Evolutionary conservation across 2,797 vertebrate species (phyloP), one percentile per base, ranked within the genome.

Genomic region (Myotis vivesi): DNA sequence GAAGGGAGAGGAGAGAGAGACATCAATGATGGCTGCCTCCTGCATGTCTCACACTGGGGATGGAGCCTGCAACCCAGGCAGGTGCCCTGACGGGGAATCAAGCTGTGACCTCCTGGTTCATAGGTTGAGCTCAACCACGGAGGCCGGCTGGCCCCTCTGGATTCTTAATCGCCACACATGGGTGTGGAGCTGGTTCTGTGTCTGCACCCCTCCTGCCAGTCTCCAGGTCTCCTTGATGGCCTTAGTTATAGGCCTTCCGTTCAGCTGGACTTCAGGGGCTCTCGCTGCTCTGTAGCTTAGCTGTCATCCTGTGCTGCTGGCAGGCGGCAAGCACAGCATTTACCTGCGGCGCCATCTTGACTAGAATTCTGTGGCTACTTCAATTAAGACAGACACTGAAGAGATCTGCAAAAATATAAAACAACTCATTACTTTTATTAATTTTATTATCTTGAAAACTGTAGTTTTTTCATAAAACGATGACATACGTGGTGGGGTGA

Each of bases 391-490:
- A 57, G 23, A 13, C 57, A 59, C 53, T 87, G 49, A 77, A 66
- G 72, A 91, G 20, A 83, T 1, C 57, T 73, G 38, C 16, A 73
- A 89, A 92, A 82, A 59, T 49, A 25, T 62, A 66, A 91, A 79
- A 38, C 13, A 57, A 88, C 46, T 33, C 23, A 75, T 2, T 73
- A 55, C 6, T 82, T 73, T 79, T 46, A 72, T 28, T 53, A 90
- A 66, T 28, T 64, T 77, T 28, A 72, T 86, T 38, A 19, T 68
- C 62, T 69, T 51, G 25, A 12, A 62, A 68, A 80, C 89, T 22
- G n/a, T n/a, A 49, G 10, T 64, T 68, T 95, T 86, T 94, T 81
- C 23, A 30, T 59, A 62, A 92, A 84, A 69, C 82, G 22, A 64
- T 44, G 23, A 66, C 15, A 33, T 28, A 33, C 11, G n/a, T 66